Conservation (phyloP, 1,140 invertebrate genomes). For the Drosophila nannoptera region DNA sequence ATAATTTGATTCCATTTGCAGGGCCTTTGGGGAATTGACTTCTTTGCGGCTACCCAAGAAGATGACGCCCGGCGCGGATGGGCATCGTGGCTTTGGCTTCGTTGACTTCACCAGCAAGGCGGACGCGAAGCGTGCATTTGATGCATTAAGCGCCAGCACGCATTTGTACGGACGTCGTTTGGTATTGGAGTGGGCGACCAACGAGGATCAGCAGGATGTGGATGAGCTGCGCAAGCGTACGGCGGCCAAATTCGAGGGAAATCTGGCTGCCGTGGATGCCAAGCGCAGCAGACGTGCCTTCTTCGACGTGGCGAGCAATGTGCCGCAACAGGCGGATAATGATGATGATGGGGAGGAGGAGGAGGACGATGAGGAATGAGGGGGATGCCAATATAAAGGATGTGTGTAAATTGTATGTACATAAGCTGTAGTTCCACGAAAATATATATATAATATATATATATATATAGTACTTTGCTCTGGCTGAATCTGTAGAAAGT, state of each 20-base stretch:
- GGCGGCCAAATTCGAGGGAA: slow-evolving; percentile 79
- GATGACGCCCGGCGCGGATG: slow-evolving; percentile 85
- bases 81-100: slow-evolving; percentile 97
- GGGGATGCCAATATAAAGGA: not conserved
- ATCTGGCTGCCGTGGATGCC: slow-evolving; percentile 21
- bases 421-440: too few relatives aligned
- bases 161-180: slow-evolving; percentile 97
- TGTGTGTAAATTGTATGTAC: slow-evolving; percentile 11
- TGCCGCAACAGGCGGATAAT: slow-evolving; percentile 17
- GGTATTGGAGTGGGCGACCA: slow-evolving; percentile 96
- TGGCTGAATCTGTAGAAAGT: not conserved
- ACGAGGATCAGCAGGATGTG: slow-evolving; percentile 88
- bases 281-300: slow-evolving; percentile 65
- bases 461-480: not conserved
- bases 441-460: slow-evolving; percentile 21
- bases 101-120: slow-evolving; percentile 93
- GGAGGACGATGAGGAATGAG: slow-evolving; percentile 42
- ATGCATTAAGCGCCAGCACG: slow-evolving; percentile 95
- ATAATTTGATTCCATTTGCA: slow-evolving; percentile 78
- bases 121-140: slow-evolving; percentile 97
- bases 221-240: slow-evolving; percentile 91
- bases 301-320: slow-evolving; percentile 55
- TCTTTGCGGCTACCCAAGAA: slow-evolving; percentile 95
- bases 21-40: slow-evolving; percentile 96
- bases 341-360: slow-evolving; percentile 42